A percentile compares a stretch with the other conserved stretches of the same genome.
These are phyloP conservation scores for Zeugodacus cucurbitae DNA, from an alignment of 1,140 invertebrate species.

Conservation along the genomic window DNA sequence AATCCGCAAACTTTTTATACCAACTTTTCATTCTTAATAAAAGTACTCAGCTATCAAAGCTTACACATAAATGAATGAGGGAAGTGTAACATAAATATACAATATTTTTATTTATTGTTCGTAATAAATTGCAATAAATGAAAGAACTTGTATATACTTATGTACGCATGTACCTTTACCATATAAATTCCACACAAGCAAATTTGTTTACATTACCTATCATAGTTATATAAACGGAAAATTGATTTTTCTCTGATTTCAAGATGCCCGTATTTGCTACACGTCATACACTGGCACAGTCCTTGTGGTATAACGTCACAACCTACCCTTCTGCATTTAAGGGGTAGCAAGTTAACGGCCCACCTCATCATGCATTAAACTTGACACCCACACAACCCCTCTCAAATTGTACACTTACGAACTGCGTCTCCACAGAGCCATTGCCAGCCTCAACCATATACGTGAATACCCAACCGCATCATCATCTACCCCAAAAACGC, in stretches of 20 bases:
- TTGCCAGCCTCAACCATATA: constrained; percentile 43
- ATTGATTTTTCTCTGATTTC: constrained; percentile 27
- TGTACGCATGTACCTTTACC: no score
- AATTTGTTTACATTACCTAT: background rate
- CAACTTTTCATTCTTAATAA: no score
- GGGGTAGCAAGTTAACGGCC: background rate
- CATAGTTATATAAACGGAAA: background rate
- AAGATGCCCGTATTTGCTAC: background rate
- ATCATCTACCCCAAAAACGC: background rate
- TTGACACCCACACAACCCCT: background rate
- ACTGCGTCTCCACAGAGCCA: constrained; percentile 17
- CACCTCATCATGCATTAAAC: background rate
- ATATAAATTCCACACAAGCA: background rate
- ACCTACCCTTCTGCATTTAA: background rate
- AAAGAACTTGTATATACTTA: no score
- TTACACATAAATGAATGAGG: no score
- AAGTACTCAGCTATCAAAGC: no score
- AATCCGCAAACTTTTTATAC: no score
- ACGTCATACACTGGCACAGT: background rate
- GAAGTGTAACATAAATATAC: no score
- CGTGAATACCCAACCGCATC: background rate
- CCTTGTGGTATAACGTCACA: background rate
- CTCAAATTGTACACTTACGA: background rate
- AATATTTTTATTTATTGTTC: no score
- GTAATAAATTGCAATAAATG: no score